phyloP scores from a whole-genome alignment of 2,888 invertebrate species.

The Amiota communis region DNA sequence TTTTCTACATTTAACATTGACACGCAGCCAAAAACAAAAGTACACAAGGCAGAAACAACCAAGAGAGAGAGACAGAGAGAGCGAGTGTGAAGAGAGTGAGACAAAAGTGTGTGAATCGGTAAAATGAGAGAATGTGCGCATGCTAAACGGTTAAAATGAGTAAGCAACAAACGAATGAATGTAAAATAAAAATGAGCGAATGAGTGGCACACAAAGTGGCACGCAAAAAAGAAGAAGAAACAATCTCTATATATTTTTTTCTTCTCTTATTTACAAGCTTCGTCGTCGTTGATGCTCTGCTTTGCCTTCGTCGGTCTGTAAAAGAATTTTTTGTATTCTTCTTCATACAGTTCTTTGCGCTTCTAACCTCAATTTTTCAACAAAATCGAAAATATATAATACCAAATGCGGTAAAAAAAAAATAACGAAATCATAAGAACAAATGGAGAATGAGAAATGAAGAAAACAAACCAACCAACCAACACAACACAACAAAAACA shows the following conservation, averaged over 20 bases:
- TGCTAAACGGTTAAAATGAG: constrained; percentile 50
- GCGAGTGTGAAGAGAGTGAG: not conserved
- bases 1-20: no score
- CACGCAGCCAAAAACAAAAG: no score
- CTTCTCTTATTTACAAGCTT: no score
- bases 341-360: no score
- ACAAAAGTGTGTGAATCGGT: constrained; percentile 60
- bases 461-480: not conserved
- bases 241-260: no score
- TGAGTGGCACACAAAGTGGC: constrained; percentile 23
- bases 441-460: no score
- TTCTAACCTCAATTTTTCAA: no score
- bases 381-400: no score
- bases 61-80: constrained; percentile 30
- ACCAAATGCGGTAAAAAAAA: no score
- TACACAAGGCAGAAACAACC: not conserved
- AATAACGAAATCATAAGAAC: not conserved
- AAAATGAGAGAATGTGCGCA: constrained; percentile 38
- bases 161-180: constrained; percentile 28
- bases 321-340: constrained; percentile 26
- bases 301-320: constrained; percentile 36
- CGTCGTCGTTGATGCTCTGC: not conserved
- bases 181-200: constrained; percentile 26
- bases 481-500: constrained; percentile 42
- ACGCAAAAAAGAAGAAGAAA: no score